phyloP scores from a whole-genome alignment of 2,113 vertebrate genomes.

The Notarius quadriscutis region DNA sequence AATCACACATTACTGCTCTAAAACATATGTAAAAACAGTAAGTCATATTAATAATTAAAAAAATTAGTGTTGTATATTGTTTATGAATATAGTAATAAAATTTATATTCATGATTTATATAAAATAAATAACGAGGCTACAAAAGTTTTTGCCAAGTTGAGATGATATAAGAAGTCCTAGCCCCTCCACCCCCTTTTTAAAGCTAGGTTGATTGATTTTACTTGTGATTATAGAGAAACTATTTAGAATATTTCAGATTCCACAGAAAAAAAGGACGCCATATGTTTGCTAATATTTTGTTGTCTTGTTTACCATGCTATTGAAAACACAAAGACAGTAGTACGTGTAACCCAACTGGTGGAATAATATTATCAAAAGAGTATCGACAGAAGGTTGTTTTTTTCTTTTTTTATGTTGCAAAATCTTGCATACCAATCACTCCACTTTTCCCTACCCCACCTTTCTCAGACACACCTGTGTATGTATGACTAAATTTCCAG shows the following conservation, averaged over 20 bases:
- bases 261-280: neutral
- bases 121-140: neutral
- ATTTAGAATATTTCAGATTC: neutral
- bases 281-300: neutral
- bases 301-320: neutral
- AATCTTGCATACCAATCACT: neutral
- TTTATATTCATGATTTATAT: neutral
- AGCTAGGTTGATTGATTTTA: neutral
- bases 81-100: neutral
- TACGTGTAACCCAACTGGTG: neutral
- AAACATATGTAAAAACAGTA: neutral
- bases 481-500: neutral
- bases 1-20: neutral
- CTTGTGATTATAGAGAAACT: too few relatives aligned
- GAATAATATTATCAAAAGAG: neutral
- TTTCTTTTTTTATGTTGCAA: neutral
- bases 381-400: neutral
- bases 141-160: neutral
- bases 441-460: neutral
- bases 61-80: neutral
- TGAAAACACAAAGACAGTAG: neutral
- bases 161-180: neutral
- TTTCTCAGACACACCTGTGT: constrained; percentile 16
- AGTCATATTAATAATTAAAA: neutral
- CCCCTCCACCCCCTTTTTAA: neutral